These are phyloP conservation scores for Chiloscyllium punctatum DNA, from an alignment of 2,797 vertebrate genomes.

Conservation along the genomic window DNA sequence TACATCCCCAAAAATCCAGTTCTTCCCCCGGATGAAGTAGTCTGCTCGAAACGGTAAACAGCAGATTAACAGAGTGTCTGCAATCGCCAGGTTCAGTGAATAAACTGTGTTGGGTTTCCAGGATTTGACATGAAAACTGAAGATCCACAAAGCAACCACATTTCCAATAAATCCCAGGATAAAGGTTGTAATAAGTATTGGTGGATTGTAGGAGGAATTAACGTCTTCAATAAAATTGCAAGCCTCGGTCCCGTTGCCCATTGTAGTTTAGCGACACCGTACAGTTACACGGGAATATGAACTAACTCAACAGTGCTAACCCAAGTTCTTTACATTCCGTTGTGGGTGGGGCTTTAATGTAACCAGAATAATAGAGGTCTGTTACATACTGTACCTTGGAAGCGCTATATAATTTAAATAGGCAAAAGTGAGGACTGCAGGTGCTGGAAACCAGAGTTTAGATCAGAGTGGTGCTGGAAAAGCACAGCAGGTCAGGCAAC, in stretches of 20 bases:
- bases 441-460: too few relatives aligned
- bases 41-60: conserved; percentile 30
- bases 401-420: background rate
- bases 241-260: background rate
- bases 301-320: background rate
- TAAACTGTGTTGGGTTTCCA: conserved; percentile 68
- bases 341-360: background rate
- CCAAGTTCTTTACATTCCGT: background rate
- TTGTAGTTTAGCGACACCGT: background rate
- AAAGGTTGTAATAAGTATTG: conserved; percentile 62
- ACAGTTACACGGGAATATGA: too few relatives aligned
- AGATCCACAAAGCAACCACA: conserved; percentile 61
- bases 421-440: too few relatives aligned
- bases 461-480: too few relatives aligned
- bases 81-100: conserved; percentile 63
- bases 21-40: background rate
- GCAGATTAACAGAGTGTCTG: conserved; percentile 60
- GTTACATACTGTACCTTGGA: background rate
- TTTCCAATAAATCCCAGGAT: conserved; percentile 64
- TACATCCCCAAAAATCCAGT: conserved; percentile 28
- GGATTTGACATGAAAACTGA: conserved; percentile 57
- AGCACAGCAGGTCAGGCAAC: too few relatives aligned
- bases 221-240: background rate
- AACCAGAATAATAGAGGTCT: too few relatives aligned
- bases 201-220: conserved; percentile 45